Conservation (phyloP, 30 jellyfish, hydroid and myxozoan species). For the Euphysa ruthae region DNA sequence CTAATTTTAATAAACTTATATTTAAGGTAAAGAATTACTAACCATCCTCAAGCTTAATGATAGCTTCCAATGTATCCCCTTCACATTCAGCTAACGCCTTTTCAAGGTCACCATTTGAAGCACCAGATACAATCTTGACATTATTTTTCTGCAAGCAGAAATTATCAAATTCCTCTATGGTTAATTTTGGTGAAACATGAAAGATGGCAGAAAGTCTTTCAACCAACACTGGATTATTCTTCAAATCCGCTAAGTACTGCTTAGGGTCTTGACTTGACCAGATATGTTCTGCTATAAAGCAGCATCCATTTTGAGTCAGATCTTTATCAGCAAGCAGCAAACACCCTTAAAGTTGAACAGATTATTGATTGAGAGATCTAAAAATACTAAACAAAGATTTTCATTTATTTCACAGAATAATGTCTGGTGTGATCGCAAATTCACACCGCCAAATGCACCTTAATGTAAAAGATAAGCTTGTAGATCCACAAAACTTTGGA, state of each 20-base stretch:
- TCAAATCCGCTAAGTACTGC: slow-evolving; percentile 48
- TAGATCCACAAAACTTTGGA: no score
- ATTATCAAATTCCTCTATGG: not conserved
- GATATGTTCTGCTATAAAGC: slow-evolving; percentile 69
- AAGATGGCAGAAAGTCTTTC: slow-evolving; percentile 52
- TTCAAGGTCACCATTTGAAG: slow-evolving; percentile 22
- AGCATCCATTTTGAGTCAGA: slow-evolving; percentile 32
- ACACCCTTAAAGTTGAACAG: slow-evolving; percentile 10
- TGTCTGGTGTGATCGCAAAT: no score
- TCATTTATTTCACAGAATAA: no score
- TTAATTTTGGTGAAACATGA: slow-evolving; percentile 21
- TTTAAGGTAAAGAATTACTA: no score
- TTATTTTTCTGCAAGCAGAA: slow-evolving; percentile 3
- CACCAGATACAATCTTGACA: slow-evolving; percentile 6
- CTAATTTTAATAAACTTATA: no score
- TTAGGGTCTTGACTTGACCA: slow-evolving; percentile 75
- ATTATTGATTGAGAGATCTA: not conserved
- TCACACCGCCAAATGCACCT: no score
- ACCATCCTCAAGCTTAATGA: not conserved
- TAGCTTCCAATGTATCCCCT: slow-evolving; percentile 14
- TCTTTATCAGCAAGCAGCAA: slow-evolving; percentile 36
- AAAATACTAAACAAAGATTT: no score
- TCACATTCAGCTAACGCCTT: slow-evolving; percentile 19
- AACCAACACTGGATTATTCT: slow-evolving; percentile 40
- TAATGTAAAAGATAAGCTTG: no score